A percentile compares a stretch with the other conserved stretches of the same genome.
phyloP scores from a whole-genome alignment of 2,888 invertebrate genomes.

The Dione vanillae region DNA sequence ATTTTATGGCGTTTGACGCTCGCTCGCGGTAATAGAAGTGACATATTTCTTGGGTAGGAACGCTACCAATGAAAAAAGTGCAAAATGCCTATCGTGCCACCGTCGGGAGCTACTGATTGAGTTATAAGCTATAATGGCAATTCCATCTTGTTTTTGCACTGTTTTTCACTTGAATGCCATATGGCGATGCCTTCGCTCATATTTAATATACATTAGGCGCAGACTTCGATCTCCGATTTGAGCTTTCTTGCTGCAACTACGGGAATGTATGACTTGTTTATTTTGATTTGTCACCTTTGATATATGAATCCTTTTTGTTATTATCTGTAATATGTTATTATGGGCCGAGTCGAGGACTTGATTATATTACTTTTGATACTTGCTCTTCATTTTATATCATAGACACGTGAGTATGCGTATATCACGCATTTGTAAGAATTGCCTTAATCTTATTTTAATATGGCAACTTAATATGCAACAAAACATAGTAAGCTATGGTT shows the following conservation, averaged over 20 bases:
- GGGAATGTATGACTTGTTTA: constrained; percentile 77
- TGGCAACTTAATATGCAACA: constrained; percentile 22
- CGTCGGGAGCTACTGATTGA: constrained; percentile 72
- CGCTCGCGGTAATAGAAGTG: constrained; percentile 59
- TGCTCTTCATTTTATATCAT: constrained; percentile 48
- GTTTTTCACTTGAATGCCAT: constrained; percentile 78
- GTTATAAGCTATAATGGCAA: constrained; percentile 82
- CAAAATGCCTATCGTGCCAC: constrained; percentile 75
- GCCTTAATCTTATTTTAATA: constrained; percentile 31
- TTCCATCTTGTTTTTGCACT: constrained; percentile 77
- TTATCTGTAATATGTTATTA: constrained; percentile 68
- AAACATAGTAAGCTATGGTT: background rate
- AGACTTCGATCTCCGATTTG: constrained; percentile 68
- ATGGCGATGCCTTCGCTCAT: constrained; percentile 64
- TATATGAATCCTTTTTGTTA: constrained; percentile 76
- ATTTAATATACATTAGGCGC: constrained; percentile 79
- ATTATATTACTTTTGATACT: constrained; percentile 59
- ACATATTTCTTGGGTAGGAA: constrained; percentile 66
- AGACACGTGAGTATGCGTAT: constrained; percentile 25
- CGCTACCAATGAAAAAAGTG: constrained; percentile 77
- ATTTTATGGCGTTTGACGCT: constrained; percentile 57
- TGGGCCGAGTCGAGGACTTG: constrained; percentile 61
- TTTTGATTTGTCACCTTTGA: constrained; percentile 81
- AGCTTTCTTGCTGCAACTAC: constrained; percentile 67
- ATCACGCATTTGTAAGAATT: constrained; percentile 29